Percentiles rank a stretch among this genome's conserved stretches.
phyloP scores from a whole-genome alignment of 2,113 vertebrate genomes.

The Ptyas mucosa region DNA sequence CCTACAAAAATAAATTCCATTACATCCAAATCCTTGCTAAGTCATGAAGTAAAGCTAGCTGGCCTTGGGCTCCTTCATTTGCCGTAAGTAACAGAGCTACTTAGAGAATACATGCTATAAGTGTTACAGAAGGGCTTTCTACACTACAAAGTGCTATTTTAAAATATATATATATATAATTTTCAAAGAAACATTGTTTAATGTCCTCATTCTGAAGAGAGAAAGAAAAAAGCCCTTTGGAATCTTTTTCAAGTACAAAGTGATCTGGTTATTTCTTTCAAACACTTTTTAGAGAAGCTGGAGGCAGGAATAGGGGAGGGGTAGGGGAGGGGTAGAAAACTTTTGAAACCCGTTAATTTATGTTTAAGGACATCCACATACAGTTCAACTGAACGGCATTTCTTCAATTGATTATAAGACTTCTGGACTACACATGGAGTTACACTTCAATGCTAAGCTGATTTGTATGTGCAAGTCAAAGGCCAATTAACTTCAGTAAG shows the following conservation, averaged over 20 bases:
- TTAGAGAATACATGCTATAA: neutral
- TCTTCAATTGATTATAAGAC: neutral
- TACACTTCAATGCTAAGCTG: neutral
- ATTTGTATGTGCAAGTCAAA: neutral
- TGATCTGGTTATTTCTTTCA: neutral
- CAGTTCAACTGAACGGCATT: neutral
- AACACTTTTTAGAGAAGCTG: neutral
- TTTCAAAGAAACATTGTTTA: neutral
- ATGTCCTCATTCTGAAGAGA: neutral
- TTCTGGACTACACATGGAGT: neutral
- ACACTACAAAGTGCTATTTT: neutral
- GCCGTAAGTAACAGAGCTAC: neutral
- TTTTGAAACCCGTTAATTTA: neutral
- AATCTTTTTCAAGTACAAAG: neutral
- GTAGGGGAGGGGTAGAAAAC: neutral
- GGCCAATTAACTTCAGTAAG: neutral
- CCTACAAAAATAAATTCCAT: conserved; percentile 3
- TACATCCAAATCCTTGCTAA: neutral
- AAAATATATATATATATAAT: neutral
- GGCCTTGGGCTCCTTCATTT: neutral
- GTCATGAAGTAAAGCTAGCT: neutral
- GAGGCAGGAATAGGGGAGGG: neutral
- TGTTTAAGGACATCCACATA: neutral
- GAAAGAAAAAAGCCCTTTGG: neutral
- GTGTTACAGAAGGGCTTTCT: neutral